Evolutionary conservation across 35 echinoderm and acorn worm genomes (phyloP).

Genomic region (Stichopus chloronotus): DNA sequence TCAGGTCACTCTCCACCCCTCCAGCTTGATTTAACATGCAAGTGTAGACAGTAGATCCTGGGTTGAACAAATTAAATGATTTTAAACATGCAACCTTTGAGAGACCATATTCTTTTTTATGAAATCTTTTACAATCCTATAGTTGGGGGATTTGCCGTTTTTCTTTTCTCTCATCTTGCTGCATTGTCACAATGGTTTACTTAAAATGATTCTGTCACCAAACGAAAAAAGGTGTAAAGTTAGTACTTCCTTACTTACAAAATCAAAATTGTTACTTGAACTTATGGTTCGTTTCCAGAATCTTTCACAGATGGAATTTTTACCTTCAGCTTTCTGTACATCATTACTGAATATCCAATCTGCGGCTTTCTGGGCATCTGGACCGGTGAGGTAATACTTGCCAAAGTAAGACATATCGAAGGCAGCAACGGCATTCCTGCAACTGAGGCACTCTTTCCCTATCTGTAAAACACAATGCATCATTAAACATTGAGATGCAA

Average conservation of each 20-base stretch:
- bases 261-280: too few species aligned
- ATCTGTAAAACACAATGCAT: conserved; percentile 63
- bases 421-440: conserved; percentile 73
- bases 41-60: conserved; percentile 89
- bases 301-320: background rate
- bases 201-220: too few species aligned
- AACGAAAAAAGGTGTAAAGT: too few species aligned
- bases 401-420: conserved; percentile 99
- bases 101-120: too few species aligned
- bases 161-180: background rate
- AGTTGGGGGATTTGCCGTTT: background rate
- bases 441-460: conserved; percentile 77
- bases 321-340: conserved; percentile 81
- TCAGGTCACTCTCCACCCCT: conserved; percentile 86
- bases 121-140: too few species aligned
- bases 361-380: conserved; percentile 85
- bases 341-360: conserved; percentile 98
- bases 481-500: too few species aligned
- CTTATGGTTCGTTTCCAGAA: too few species aligned
- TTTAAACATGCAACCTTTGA: background rate
- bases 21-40: conserved; percentile 89
- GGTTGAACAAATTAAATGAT: background rate
- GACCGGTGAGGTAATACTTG: conserved; percentile 88
- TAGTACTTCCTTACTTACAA: too few species aligned
- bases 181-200: too few species aligned